Percentiles rank a stretch among this genome's conserved stretches.
Conservation (phyloP, 30 jellyfish, hydroid and myxozoan genomes). For the Phacellophora camtschatica region DNA sequence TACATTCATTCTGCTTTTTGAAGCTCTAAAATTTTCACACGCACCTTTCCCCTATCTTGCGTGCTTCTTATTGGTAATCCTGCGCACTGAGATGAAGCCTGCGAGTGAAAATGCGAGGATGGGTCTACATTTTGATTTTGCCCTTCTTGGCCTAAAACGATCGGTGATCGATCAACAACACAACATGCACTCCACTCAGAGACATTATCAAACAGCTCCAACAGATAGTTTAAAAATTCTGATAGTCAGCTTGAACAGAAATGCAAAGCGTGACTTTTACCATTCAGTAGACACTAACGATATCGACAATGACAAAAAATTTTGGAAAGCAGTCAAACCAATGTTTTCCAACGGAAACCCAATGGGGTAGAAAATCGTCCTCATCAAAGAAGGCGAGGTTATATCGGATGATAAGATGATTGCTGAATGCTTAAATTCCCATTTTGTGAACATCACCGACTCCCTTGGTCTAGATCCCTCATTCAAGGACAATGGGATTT, state of each 20-base stretch:
- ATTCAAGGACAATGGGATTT: slow-evolving; percentile 2
- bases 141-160: too few relatives aligned
- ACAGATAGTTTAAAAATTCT: too few relatives aligned
- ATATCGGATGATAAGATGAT: slow-evolving; percentile 25
- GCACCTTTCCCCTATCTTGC: too few relatives aligned
- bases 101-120: too few relatives aligned
- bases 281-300: slow-evolving; percentile 27
- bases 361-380: slow-evolving; percentile 41
- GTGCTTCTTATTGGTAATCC: too few relatives aligned
- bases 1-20: too few relatives aligned
- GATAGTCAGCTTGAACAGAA: slow-evolving; percentile 30
- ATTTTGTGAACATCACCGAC: slow-evolving; percentile 29
- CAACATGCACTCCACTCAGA: too few relatives aligned
- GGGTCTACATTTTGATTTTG: too few relatives aligned
- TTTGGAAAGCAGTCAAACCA: slow-evolving; percentile 51
- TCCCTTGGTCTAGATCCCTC: slow-evolving; percentile 39
- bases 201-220: too few relatives aligned
- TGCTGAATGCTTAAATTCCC: slow-evolving; percentile 50
- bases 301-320: slow-evolving; percentile 26
- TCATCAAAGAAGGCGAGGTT: neutral
- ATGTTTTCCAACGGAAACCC: slow-evolving; percentile 40
- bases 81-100: too few relatives aligned
- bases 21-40: too few relatives aligned
- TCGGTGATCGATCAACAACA: too few relatives aligned
- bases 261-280: slow-evolving; percentile 31